Base-by-base conservation (phyloP, 2,888 invertebrate species). In the Eilema depressum region DNA sequence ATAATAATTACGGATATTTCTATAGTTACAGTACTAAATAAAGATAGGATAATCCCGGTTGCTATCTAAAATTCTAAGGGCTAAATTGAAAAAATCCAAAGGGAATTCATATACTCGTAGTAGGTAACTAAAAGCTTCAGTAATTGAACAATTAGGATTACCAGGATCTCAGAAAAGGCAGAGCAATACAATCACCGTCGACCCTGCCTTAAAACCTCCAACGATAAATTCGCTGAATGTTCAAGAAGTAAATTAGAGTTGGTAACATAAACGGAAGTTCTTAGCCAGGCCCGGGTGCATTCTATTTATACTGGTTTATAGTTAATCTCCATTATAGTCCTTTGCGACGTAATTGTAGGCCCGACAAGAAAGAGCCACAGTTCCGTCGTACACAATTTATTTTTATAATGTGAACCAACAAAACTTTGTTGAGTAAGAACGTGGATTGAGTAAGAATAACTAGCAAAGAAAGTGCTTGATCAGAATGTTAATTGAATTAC, bases 181-280 rank as follows among this genome's bases (percentile, higher is more conserved):
- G n/a, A 53, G 53, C 53, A 53, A n/a, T 53, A 53, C 53, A 53
- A n/a, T n/a, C 53, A 53, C n/a, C n/a, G n/a, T 53, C n/a, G 53
- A 53, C 53, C 53, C 53, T 53, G 53, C 53, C 53, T n/a, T 53
- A 53, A 53, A 53, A n/a, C 53, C 53, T 53, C 10, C n/a, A 53
- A n/a, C 53, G 53, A 53, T 53, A 53, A 53, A 53, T 53, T 53
- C n/a, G 5, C 53, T 53, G 53, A 20, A 53, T 53, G 53, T 53
- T 53, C 53, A 53, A 53, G 53, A 53, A 53, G 53, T 53, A 53
- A 53, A 53, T 53, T 53, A 20, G 53, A 53, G 53, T 53, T 53
- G n/a, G 53, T 20, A 53, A 53, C n/a, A n/a, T 53, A 53, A 53
- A 53, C 53, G n/a, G 53, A n/a, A 53, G n/a, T n/a, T 53, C 53